phyloP scores from a whole-genome alignment of 2,113 vertebrate genomes.

The Chionis minor region DNA sequence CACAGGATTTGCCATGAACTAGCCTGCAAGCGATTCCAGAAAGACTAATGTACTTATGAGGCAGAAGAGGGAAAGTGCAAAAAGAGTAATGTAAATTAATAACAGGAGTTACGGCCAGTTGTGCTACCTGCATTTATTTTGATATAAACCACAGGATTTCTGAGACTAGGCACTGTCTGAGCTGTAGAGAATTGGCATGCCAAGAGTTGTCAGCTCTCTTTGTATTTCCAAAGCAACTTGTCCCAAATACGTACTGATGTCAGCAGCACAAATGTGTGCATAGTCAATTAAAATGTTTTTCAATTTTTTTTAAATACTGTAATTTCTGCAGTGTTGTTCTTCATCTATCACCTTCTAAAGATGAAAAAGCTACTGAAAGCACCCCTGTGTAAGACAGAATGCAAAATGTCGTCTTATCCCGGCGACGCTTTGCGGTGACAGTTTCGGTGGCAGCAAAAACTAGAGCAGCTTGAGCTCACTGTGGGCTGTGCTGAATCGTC shows the following conservation, averaged over 20 bases:
- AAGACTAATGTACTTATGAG: not conserved
- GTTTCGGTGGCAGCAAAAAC: not conserved
- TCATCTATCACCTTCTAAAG: not conserved
- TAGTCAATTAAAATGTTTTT: slow-evolving; percentile 12
- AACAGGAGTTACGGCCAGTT: not conserved
- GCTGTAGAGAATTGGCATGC: not conserved
- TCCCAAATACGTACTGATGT: not conserved
- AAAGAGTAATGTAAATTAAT: not conserved
- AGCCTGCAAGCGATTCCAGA: not conserved
- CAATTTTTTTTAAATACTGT: not conserved
- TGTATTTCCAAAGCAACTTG: not conserved
- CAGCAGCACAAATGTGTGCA: not conserved
- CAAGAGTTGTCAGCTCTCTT: not conserved
- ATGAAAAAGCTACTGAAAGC: not conserved
- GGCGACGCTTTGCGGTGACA: not conserved
- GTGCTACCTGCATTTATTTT: not conserved
- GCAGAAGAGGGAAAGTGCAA: not conserved
- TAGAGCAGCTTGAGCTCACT: not conserved
- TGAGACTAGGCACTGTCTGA: not conserved
- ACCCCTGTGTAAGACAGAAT: not conserved
- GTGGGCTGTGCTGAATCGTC: not conserved
- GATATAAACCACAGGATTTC: not conserved
- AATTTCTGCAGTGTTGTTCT: not conserved
- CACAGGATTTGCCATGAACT: not conserved
- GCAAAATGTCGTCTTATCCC: not conserved